Evolutionary conservation across 1,140 invertebrate genomes (phyloP).

Genomic region (Babylonia areolata): DNA sequence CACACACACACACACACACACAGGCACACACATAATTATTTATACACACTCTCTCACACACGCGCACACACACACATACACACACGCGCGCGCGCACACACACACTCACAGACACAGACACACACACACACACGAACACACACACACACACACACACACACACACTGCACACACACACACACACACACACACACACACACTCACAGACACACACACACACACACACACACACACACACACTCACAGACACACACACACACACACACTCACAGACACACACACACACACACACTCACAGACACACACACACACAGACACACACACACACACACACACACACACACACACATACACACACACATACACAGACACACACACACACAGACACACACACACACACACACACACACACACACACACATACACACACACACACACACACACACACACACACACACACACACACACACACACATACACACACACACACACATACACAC

Average conservation of each 20-base stretch:
- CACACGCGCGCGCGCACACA: neutral
- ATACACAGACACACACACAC: neutral
- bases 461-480: neutral
- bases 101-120: neutral
- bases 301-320: neutral
- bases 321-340: constrained; percentile 11
- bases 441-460: neutral
- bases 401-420: neutral
- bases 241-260: neutral
- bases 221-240: constrained; percentile 6
- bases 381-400: neutral
- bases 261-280: neutral
- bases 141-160: neutral
- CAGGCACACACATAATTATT: neutral
- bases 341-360: constrained; percentile 2
- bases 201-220: neutral
- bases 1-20: neutral
- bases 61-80: neutral
- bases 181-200: constrained; percentile 1
- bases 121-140: neutral
- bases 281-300: neutral
- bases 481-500: constrained; percentile 7
- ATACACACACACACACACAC: neutral
- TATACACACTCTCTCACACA: neutral
- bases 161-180: neutral